Evolutionary conservation across 2,888 invertebrate genomes (phyloP).

Genomic region (Syrphus vitripennis): DNA sequence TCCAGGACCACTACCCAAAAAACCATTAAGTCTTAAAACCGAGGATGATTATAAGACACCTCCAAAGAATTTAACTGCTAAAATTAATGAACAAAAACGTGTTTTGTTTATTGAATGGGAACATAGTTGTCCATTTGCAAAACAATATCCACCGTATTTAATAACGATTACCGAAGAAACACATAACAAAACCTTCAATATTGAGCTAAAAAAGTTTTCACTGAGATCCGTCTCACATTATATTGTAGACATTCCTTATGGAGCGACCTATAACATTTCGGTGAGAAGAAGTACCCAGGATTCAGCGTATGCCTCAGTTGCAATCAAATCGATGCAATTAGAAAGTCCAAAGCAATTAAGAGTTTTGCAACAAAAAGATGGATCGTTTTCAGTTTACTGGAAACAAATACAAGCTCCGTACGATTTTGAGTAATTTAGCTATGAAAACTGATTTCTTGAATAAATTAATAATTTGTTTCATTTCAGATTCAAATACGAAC

Average conservation of each 20-base stretch:
- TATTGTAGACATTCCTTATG: constrained; percentile 82
- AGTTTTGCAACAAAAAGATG: constrained; percentile 84
- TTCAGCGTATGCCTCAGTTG: constrained; percentile 80
- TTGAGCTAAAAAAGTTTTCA: constrained; percentile 82
- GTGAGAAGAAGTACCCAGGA: constrained; percentile 79
- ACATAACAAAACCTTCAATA: constrained; percentile 80
- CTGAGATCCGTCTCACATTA: constrained; percentile 81
- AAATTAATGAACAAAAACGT: constrained; percentile 77
- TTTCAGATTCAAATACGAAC: constrained; percentile 84
- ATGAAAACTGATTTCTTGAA: too few species aligned
- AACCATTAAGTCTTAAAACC: constrained; percentile 83
- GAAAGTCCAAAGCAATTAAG: constrained; percentile 85
- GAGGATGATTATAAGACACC: constrained; percentile 86
- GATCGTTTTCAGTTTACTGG: constrained; percentile 87
- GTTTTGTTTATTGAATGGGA: constrained; percentile 87
- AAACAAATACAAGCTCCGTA: constrained; percentile 80
- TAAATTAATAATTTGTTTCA: constrained; percentile 13
- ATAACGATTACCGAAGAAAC: constrained; percentile 82
- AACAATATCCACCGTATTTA: constrained; percentile 77
- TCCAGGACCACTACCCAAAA: constrained; percentile 84
- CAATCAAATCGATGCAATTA: constrained; percentile 83
- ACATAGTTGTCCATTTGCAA: constrained; percentile 84
- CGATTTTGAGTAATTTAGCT: constrained; percentile 71
- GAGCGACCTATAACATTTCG: constrained; percentile 82
- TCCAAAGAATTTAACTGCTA: constrained; percentile 85